A percentile compares a stretch with the other conserved stretches of the same genome.
Evolutionary conservation across 2,797 vertebrate species (phyloP).

Genomic region (Decapterus maruadsi): DNA sequence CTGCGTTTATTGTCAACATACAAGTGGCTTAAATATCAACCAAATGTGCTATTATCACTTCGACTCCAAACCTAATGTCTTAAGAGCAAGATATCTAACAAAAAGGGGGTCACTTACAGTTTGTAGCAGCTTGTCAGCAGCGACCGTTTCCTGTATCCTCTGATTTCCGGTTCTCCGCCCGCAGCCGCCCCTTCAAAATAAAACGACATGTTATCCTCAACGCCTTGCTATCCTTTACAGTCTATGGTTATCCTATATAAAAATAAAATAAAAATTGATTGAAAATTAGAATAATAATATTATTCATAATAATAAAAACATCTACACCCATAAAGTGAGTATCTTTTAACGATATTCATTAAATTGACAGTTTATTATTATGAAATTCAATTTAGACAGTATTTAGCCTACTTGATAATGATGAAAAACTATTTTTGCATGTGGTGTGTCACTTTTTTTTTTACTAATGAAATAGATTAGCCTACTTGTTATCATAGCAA

Average conservation of each 20-base stretch:
- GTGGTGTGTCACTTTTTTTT: not conserved
- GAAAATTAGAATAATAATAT: not conserved
- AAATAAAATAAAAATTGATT: not conserved
- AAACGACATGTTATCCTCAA: conserved; percentile 26
- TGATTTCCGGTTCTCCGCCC: conserved; percentile 41
- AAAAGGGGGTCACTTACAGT: conserved; percentile 62
- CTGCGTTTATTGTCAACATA: not conserved
- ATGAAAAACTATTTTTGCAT: not conserved
- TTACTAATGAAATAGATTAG: not conserved
- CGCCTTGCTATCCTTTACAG: too few species aligned
- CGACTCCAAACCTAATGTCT: rapidly evolving
- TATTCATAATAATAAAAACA: too few species aligned
- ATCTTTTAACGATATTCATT: not conserved
- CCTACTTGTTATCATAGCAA: not conserved
- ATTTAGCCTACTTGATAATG: not conserved
- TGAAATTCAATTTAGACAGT: not conserved
- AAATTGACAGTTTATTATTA: too few species aligned
- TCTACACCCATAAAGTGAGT: too few species aligned
- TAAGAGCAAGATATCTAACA: not conserved
- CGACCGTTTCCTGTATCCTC: conserved; percentile 54
- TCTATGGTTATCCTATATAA: too few species aligned
- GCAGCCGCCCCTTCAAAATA: conserved; percentile 63
- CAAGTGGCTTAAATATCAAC: not conserved
- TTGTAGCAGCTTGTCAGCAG: conserved; percentile 4
- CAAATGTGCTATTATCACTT: rapidly evolving